A percentile compares a stretch with the other conserved stretches of the same genome.
These are phyloP conservation scores for Diploscapter pachys DNA, from an alignment of 1,140 invertebrate species.

Conservation along the genomic window DNA sequence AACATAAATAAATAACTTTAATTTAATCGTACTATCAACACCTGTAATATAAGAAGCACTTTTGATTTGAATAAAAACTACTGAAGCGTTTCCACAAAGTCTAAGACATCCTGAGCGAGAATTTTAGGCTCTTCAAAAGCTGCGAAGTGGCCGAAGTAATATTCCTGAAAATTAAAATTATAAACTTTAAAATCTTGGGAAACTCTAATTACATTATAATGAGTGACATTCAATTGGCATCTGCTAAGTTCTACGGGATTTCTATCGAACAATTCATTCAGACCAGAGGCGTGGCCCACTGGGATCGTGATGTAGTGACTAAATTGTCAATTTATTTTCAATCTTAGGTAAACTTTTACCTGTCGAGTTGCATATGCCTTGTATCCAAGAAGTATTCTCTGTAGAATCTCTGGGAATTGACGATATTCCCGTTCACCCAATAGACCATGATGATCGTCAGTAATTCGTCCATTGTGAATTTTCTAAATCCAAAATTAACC, in stretches of 20 bases:
- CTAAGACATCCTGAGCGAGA: conserved; percentile 68
- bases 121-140: conserved; percentile 74
- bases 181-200: background rate
- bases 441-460: conserved; percentile 85
- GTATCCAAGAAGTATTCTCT: conserved; percentile 30
- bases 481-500: conserved; percentile 40
- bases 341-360: conserved; percentile 21
- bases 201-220: conserved; percentile 44
- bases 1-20: no score
- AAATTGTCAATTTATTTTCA: conserved; percentile 20
- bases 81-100: conserved; percentile 46
- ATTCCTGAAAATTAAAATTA: conserved; percentile 21
- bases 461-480: conserved; percentile 71
- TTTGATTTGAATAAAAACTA: background rate
- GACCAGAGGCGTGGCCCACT: conserved; percentile 58
- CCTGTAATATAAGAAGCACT: no score
- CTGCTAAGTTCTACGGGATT: conserved; percentile 52
- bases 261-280: conserved; percentile 58
- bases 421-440: conserved; percentile 64
- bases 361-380: conserved; percentile 27
- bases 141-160: conserved; percentile 77
- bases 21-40: no score
- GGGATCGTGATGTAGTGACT: conserved; percentile 47
- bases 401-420: conserved; percentile 38
- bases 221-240: conserved; percentile 59